These are phyloP conservation scores for Isoperla grammatica DNA, from an alignment of 2,888 invertebrate species.

Conservation along the genomic window DNA sequence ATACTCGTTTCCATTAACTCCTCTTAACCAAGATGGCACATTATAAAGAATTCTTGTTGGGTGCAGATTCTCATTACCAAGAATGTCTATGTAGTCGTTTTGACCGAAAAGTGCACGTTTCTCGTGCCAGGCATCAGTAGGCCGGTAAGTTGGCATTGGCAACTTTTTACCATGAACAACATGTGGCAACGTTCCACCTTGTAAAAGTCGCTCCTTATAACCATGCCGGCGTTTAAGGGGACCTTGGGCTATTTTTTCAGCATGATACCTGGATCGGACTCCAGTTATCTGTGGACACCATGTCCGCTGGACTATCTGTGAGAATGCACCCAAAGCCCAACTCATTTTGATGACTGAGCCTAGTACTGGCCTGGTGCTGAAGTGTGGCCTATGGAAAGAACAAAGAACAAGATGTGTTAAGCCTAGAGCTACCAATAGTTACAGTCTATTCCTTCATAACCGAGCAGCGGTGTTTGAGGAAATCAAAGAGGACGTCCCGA, in stretches of 20 bases:
- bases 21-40: conserved; percentile 85
- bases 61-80: conserved; percentile 77
- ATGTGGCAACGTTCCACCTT: conserved; percentile 66
- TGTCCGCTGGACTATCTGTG: neutral
- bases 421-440: too few species aligned
- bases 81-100: conserved; percentile 95
- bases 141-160: conserved; percentile 62
- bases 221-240: conserved; percentile 63
- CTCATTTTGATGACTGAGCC: neutral
- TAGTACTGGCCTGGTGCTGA: too few species aligned
- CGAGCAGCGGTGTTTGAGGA: too few species aligned
- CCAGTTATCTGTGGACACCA: conserved; percentile 42
- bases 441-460: too few species aligned
- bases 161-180: conserved; percentile 47
- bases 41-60: conserved; percentile 80
- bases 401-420: too few species aligned
- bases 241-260: conserved; percentile 53
- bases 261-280: conserved; percentile 55
- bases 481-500: too few species aligned
- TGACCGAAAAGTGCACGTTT: conserved; percentile 84
- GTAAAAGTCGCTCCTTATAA: conserved; percentile 60
- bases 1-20: conserved; percentile 80
- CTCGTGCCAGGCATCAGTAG: conserved; percentile 68
- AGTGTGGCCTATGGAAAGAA: too few species aligned
- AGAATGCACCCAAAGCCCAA: neutral